Base-by-base conservation (phyloP, 1,140 invertebrate species). In the Goniozus legneri region DNA sequence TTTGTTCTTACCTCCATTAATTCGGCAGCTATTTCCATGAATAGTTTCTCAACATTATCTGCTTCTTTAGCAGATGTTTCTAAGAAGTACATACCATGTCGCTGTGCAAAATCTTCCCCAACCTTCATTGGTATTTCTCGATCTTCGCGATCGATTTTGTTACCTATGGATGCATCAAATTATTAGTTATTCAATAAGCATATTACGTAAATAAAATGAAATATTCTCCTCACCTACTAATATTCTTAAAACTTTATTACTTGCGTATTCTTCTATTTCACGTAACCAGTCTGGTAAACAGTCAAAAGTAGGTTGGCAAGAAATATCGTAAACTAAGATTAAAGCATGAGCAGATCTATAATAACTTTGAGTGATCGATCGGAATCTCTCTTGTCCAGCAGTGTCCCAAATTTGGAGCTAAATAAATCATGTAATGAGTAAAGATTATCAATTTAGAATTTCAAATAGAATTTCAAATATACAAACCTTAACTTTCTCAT, bases 371-470 rank as follows among this genome's bases (percentile, higher is more conserved):
- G 96, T 98, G 53, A 97, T 96, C 3, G 95, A 97, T 49, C 96
- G 82, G 76, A 99, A 99, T 58, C 94, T 80, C 73, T 98, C 95
- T 72, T 98, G 96, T 0, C 96, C 94, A 12, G 93, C 94, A 27
- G 93, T 97, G 70, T 98, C 95, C 95, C 95, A 98, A 63, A 98
- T 97, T 83, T 96, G 93, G 48, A 98, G 80, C 91, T 96, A 71
- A 51, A 84, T 74, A 30, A 53, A 22, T 32, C 15, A n/a, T n/a
- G 36, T 30, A 35, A 42, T 2, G 10, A 20, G 3, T 15, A 8
- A 42, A 51, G 13, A 48, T 32, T 22, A 15, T 36, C 3, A 12
- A 30, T 8, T 20, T 16, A 19, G 13, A 16, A 34, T 24, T 35
- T 27, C 35, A 36, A 2, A 24, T 16, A 24, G 14, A 39, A 20